These are phyloP conservation scores for Julus scandinavius DNA, from an alignment of 2,888 invertebrate species.

Conservation along the genomic window DNA sequence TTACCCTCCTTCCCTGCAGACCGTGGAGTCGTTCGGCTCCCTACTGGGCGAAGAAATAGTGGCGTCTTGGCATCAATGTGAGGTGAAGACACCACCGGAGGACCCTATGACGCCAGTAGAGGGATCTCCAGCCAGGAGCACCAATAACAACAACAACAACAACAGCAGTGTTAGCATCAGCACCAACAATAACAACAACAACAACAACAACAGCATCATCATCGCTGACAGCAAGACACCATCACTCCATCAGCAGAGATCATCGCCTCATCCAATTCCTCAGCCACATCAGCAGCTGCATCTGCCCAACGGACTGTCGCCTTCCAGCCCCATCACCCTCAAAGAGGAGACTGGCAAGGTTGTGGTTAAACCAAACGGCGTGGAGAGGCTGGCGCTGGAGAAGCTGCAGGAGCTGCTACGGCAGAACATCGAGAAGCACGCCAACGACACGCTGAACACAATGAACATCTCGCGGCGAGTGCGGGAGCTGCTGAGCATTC, in stretches of 20 bases:
- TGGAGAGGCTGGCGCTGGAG: conserved; percentile 76
- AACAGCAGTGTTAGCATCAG: conserved; percentile 52
- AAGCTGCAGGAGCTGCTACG: conserved; percentile 91
- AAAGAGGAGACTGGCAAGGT: not conserved
- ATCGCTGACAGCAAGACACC: conserved; percentile 3
- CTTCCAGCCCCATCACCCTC: conserved; percentile 35
- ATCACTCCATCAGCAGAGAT: conserved; percentile 62
- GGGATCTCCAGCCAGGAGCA: not conserved
- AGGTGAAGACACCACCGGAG: conserved; percentile 53
- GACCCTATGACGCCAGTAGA: conserved; percentile 49
- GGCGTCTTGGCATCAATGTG: conserved; percentile 74
- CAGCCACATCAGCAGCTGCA: conserved; percentile 62
- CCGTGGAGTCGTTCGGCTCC: conserved; percentile 66
- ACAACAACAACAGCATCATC: conserved; percentile 52
- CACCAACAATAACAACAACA: conserved; percentile 56
- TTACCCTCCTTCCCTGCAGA: conserved; percentile 62
- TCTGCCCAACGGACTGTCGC: conserved; percentile 23
- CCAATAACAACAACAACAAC: not conserved
- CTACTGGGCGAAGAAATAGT: conserved; percentile 84
- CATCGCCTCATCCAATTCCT: conserved; percentile 62
- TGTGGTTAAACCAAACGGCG: conserved; percentile 73
- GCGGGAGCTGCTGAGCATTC: conserved; percentile 91
- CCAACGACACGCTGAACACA: conserved; percentile 94
- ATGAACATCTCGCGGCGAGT: conserved; percentile 90
- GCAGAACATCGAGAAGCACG: conserved; percentile 96